Evolutionary conservation across 2,888 invertebrate genomes (phyloP), one percentile per base, ranked within the genome.

Genomic region (Mylabris sibirica): DNA sequence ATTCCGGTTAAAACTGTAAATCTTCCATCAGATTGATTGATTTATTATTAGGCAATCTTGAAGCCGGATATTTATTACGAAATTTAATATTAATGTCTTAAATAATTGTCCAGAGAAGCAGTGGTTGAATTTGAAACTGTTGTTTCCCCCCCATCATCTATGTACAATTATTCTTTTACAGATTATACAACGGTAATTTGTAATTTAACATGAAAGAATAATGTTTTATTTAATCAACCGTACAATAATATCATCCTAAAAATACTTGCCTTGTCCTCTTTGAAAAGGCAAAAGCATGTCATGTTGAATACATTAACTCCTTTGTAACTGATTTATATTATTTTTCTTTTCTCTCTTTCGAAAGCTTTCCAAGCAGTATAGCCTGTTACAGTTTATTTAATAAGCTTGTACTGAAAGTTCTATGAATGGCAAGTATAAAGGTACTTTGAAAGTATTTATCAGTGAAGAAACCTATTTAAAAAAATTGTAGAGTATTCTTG

Each of bases 261-360:
- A 24, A 3, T 57, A 1, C 5, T 57, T 4, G 4, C 14, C 5
- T 57, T 4, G 4, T 3, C 24, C 24, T 57, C 3, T 24, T 12
- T 14, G 11, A 57, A 1, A 22, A 17, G 2, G n/a, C 17, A 12
- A 24, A 57, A 12, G 57, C 24, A 24, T 57, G 57, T 24, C 57
- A 5, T 57, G 24, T 57, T 57, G 57, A 57, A 24, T 57, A 57
- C 24, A 57, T 57, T 57, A 57, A 57, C 57, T 57, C 57, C 22
- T 57, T 57, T 57, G 57, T 57, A 24, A 12, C 14, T 57, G 22
- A 12, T 57, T 24, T 57, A 24, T 14, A 22, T 20, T 53, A 17
- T 3, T 11, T 35, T 11, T 14, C 1, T 44, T 17, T 17, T 44
- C 17, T 44, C 20, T 8, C 8, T 4, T 30, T 57, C 24, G 12